Evolutionary conservation across 2,113 vertebrate genomes (phyloP), one percentile per base, ranked within the genome.

Genomic region (Centropus bengalensis): DNA sequence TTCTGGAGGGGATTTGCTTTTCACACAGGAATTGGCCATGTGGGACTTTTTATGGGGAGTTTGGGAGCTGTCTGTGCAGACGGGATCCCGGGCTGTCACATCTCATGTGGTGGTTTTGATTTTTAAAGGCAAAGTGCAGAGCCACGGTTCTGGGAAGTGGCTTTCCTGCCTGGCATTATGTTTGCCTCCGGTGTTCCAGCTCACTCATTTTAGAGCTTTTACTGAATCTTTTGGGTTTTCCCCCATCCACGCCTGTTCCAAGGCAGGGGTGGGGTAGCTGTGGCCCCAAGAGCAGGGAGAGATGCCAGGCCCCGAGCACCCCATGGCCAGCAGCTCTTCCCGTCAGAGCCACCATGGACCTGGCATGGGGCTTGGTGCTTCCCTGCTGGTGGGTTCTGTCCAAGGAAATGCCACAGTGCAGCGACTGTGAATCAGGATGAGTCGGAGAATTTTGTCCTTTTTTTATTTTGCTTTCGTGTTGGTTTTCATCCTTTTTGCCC

Each of bases 341-440:
- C 2, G 2, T 12, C 4, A 6, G 69, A 69, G 49, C 23, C 8
- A 5, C 44, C 9, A 1, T 2, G 5, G 62, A 33, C 20, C 16
- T 0, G 4, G 12, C 2, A 1, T 2, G 5, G 68, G 10, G 47
- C 47, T 62, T 0, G 1, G 45, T 51, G 32, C 30, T n/a, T 11
- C 6, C 30, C 4, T 5, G 0, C 47, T 1, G 1, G 21, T 0
- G 26, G 32, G 7, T 9, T 59, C 4, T 1, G 0, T 62, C 64
- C 38, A 52, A 69, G 49, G 56, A 16, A 44, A 30, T 19, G 36
- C 52, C 9, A 1, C 0, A 2, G 33, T 10, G 60, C 36, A 7
- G 36, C 10, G 36, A 22, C 59, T 21, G 32, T 15, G 27, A 24
- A 8, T 21, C 45, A n/a, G 22, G 7, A 1, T 4, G 10, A 6